These are phyloP conservation scores for Ciconia boyciana DNA, from an alignment of 2,113 vertebrate species.

Conservation along the genomic window DNA sequence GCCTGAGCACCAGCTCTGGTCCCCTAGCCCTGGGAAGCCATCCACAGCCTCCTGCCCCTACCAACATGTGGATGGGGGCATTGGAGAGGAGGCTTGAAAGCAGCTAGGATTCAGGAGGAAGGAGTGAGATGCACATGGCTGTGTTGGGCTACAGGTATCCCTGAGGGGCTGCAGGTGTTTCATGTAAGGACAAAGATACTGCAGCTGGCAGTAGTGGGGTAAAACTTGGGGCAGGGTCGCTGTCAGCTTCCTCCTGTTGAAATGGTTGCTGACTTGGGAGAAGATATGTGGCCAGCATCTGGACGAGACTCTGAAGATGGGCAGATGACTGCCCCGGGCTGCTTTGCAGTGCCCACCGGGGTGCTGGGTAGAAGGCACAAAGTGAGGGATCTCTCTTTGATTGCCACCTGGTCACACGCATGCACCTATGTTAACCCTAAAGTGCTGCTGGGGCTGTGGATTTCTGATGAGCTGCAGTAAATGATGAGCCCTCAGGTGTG, in stretches of 20 bases:
- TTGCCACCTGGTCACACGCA: background rate
- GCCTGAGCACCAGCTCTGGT: background rate
- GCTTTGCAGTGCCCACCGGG: background rate
- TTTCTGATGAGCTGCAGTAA: background rate
- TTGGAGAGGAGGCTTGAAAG: background rate
- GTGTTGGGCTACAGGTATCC: background rate
- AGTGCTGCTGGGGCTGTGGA: background rate
- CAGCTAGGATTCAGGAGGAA: background rate
- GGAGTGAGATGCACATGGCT: background rate
- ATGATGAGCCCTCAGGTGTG: background rate
- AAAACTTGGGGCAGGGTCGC: background rate
- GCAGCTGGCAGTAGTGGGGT: background rate
- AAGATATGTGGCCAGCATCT: background rate
- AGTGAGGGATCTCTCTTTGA: background rate
- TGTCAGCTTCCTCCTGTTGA: background rate
- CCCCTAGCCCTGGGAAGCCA: background rate
- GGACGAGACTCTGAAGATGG: background rate
- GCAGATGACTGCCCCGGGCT: background rate
- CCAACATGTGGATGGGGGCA: accelerated
- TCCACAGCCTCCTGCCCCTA: background rate
- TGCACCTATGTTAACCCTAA: background rate
- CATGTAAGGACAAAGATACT: background rate
- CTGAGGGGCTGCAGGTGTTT: background rate
- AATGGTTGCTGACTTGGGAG: background rate
- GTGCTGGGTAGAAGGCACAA: background rate